Base-by-base conservation (phyloP, 2,113 vertebrate genomes). In the Sapayoa aenigma region DNA sequence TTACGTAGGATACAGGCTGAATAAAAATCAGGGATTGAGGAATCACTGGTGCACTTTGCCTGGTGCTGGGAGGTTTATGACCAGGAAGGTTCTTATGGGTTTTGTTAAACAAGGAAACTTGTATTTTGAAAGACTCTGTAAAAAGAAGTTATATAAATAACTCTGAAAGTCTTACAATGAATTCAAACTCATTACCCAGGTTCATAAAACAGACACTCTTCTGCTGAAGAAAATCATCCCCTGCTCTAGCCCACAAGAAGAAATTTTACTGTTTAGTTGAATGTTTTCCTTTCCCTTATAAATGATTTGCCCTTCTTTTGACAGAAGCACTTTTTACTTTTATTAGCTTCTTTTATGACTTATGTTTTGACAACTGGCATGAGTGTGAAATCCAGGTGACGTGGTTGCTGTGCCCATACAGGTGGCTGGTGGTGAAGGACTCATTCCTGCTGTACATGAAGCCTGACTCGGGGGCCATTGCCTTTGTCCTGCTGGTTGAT, bases 391-490 rank as follows among this genome's bases (percentile, higher is more conserved):
- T 44, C 6, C 33, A 23, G 47, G 41, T 94, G 60, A 20, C 2
- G 2, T 23, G n/a, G 7, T 75, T 86, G 12, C 35, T 95, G 15
- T 89, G 47, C 67, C 79, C 12, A 1, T 96, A 20, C 90, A 99
- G 99, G 96, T 99, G 99, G 99, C 91, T 99, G 97, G 98, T 99
- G 87, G 98, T 99, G 93, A 99, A 99, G 94, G 99, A 99, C 92
- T 99, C 99, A 0, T 99, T 99, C 96, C 97, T 99, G 77, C 66
- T 99, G 14, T 99, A 99, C 94, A 99, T 99, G 99, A 99, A 99
- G 78, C 98, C 98, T 1, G 99, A 99, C 90, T 98, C 98, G 0
- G 99, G 99, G 4, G 98, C 98, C 69, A 98, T 99, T 72, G 98
- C 99, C 50, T 99, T 99, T 5, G 99, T 99, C 74, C 98, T 99